A percentile compares a stretch with the other conserved stretches of the same genome.
Evolutionary conservation across 2,888 invertebrate genomes (phyloP).

Genomic region (Xanthia icteritia): DNA sequence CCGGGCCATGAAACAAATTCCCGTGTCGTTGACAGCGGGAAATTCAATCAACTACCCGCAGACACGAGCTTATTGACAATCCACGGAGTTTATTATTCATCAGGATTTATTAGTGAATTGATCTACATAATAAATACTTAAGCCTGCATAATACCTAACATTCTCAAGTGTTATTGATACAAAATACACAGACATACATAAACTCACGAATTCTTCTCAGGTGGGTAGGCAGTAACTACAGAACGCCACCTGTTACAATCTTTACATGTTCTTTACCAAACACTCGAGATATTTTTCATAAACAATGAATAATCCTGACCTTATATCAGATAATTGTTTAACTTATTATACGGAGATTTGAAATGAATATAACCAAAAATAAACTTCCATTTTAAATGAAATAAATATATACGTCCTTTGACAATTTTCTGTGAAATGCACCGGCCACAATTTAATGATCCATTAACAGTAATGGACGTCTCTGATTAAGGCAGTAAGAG

Average conservation of each 20-base stretch:
- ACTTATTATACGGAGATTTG: background rate
- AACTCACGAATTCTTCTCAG: too few species aligned
- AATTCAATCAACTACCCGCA: conserved; percentile 78
- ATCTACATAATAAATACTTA: conserved; percentile 33
- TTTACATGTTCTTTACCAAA: background rate
- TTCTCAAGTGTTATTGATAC: background rate
- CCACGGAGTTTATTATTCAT: conserved; percentile 41
- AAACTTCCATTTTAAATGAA: background rate
- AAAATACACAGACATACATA: background rate
- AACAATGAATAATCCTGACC: background rate
- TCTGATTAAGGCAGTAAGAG: background rate
- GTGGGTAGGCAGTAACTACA: background rate
- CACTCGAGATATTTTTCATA: background rate
- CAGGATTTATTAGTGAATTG: conserved; percentile 35
- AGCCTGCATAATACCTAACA: background rate
- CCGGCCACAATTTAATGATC: background rate
- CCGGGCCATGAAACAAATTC: conserved; percentile 54
- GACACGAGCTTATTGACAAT: conserved; percentile 61
- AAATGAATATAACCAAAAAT: background rate
- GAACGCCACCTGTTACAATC: background rate
- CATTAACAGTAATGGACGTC: background rate
- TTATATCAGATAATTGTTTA: background rate
- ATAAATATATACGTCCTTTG: background rate
- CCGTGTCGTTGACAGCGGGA: conserved; percentile 72
- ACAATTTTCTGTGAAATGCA: background rate